Evolutionary conservation across 2,797 vertebrate genomes (phyloP).

Genomic region (Chlorospingus semifuscus): DNA sequence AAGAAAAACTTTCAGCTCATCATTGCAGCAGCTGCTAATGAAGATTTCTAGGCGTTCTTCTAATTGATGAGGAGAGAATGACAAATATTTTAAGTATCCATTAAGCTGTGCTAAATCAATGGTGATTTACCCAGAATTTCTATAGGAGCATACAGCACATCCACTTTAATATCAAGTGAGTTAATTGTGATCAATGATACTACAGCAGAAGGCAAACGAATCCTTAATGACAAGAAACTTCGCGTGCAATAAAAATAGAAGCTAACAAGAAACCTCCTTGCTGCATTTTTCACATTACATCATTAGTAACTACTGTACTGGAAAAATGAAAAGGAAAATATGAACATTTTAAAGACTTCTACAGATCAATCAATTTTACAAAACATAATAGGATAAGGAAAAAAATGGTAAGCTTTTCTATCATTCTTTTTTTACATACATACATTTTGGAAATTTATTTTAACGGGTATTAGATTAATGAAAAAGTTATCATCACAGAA

Average conservation of each 20-base stretch:
- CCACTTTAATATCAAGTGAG: slow-evolving; percentile 62
- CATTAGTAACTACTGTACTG: not conserved
- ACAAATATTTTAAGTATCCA: slow-evolving; percentile 59
- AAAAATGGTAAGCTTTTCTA: not conserved
- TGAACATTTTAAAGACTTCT: not conserved
- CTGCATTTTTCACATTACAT: slow-evolving; percentile 23
- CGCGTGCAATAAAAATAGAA: slow-evolving; percentile 31
- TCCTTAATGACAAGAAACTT: slow-evolving; percentile 60
- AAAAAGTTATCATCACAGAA: slow-evolving; percentile 47
- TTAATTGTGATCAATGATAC: slow-evolving; percentile 60
- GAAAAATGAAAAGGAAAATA: slow-evolving; percentile 24
- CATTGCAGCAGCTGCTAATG: slow-evolving; percentile 42
- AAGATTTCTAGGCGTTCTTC: slow-evolving; percentile 45
- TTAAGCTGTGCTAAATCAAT: slow-evolving; percentile 62
- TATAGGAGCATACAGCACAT: slow-evolving; percentile 49
- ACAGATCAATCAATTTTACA: not conserved
- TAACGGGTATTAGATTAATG: slow-evolving; percentile 54
- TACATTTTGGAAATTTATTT: not conserved
- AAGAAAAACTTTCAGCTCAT: slow-evolving; percentile 49
- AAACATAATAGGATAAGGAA: not conserved
- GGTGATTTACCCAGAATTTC: slow-evolving; percentile 61
- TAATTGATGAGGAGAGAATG: slow-evolving; percentile 58
- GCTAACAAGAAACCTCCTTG: slow-evolving; percentile 48
- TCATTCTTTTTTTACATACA: not conserved
- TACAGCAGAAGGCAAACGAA: slow-evolving; percentile 56